Evolutionary conservation across 2,888 invertebrate species (phyloP).

Genomic region (Biston stratarius): DNA sequence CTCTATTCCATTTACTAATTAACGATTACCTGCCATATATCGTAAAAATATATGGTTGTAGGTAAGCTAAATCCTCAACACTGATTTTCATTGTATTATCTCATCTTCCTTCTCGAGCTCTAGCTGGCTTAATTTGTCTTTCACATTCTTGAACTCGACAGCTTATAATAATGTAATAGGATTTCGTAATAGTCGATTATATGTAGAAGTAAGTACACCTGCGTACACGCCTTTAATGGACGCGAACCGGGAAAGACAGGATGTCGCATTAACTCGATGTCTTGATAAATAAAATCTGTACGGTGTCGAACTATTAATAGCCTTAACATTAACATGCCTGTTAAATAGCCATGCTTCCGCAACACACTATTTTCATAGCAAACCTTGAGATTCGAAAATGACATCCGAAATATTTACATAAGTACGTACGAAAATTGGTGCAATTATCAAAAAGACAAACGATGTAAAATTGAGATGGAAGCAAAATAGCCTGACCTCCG

Average conservation of each 20-base stretch:
- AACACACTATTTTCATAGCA: slow-evolving; percentile 21
- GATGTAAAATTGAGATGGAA: too few relatives aligned
- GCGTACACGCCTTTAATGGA: slow-evolving; percentile 12
- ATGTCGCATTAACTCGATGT: slow-evolving; percentile 52
- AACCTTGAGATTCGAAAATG: slow-evolving; percentile 4
- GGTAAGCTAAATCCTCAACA: too few relatives aligned
- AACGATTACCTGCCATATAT: too few relatives aligned
- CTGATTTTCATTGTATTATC: too few relatives aligned
- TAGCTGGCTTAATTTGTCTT: background rate
- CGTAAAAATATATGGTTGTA: too few relatives aligned
- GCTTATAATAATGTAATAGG: slow-evolving; percentile 1
- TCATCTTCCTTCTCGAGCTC: too few relatives aligned
- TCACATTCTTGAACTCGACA: background rate
- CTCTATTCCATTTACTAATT: too few relatives aligned
- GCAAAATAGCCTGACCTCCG: too few relatives aligned
- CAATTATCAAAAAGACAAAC: background rate
- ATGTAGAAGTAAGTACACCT: background rate
- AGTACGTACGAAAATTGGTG: background rate
- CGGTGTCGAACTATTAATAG: slow-evolving; percentile 51
- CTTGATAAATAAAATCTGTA: slow-evolving; percentile 57
- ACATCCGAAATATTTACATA: background rate
- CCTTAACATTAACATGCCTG: slow-evolving; percentile 49
- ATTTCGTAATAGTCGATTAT: background rate
- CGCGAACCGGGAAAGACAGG: slow-evolving; percentile 47
- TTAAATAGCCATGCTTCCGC: slow-evolving; percentile 39